Evolutionary conservation across 2,113 vertebrate species (phyloP).

Genomic region (Prolemur simus): DNA sequence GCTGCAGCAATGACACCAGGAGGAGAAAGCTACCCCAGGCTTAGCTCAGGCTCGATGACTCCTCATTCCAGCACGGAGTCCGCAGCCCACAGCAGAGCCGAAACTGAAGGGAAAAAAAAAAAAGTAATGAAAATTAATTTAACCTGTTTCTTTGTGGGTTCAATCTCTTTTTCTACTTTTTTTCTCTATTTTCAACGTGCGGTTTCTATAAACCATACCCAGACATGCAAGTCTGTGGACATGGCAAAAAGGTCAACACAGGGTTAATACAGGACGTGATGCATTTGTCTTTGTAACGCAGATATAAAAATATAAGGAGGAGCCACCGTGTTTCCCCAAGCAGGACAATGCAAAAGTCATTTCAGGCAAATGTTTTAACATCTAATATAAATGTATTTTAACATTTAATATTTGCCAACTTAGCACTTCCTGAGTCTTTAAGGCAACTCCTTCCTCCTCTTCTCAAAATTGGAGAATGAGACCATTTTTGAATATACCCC

Average conservation of each 20-base stretch:
- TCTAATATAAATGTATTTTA: neutral
- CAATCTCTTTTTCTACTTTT: neutral
- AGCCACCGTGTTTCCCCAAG: neutral
- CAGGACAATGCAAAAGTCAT: slow-evolving; percentile 1
- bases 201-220: neutral
- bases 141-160: neutral
- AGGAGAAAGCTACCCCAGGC: slow-evolving; percentile 12
- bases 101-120: neutral
- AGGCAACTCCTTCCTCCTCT: neutral
- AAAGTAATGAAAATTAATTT: neutral
- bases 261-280: neutral
- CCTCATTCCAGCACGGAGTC: slow-evolving; percentile 55
- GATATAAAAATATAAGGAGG: neutral
- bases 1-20: slow-evolving; percentile 52
- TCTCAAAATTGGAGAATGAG: neutral
- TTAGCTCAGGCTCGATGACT: slow-evolving; percentile 1
- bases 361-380: neutral
- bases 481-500: neutral
- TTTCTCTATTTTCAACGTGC: neutral
- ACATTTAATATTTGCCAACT: neutral
- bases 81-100: slow-evolving; percentile 21
- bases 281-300: neutral
- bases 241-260: neutral
- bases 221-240: neutral
- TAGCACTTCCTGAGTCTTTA: neutral